These are phyloP conservation scores for Heliothis virescens DNA, from an alignment of 1,140 invertebrate species.

Conservation along the genomic window DNA sequence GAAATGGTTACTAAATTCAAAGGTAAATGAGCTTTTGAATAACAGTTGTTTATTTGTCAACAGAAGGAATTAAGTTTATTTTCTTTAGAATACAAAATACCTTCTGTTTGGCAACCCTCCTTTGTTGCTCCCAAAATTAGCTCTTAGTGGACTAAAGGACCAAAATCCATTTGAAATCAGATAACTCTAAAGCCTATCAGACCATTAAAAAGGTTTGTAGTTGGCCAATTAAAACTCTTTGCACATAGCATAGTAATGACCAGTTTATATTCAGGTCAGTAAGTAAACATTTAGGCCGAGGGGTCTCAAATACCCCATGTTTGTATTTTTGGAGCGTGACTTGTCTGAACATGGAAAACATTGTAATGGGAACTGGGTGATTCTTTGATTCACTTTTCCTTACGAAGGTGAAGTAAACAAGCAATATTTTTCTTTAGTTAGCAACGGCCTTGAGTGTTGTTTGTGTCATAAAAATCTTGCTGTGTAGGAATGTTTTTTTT, in stretches of 20 bases:
- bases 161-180: neutral
- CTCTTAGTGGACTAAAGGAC: neutral
- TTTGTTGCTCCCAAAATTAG: neutral
- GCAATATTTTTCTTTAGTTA: neutral
- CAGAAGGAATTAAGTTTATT: no score
- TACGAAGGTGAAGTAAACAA: neutral
- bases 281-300: slow-evolving; percentile 17
- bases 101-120: no score
- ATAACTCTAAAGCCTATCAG: neutral
- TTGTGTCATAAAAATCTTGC: neutral
- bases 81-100: no score
- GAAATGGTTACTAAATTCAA: neutral
- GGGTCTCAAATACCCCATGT: slow-evolving; percentile 17
- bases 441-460: neutral
- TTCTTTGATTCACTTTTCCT: neutral
- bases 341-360: slow-evolving; percentile 16
- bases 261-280: slow-evolving; percentile 30
- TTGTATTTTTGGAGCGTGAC: slow-evolving; percentile 25
- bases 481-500: neutral
- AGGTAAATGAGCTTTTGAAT: no score
- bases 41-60: no score
- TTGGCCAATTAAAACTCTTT: slow-evolving; percentile 25
- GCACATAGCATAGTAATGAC: slow-evolving; percentile 14
- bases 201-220: slow-evolving; percentile 1
- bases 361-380: neutral